These are phyloP conservation scores for Limenitis camilla DNA, from an alignment of 2,888 invertebrate species.

Conservation along the genomic window DNA sequence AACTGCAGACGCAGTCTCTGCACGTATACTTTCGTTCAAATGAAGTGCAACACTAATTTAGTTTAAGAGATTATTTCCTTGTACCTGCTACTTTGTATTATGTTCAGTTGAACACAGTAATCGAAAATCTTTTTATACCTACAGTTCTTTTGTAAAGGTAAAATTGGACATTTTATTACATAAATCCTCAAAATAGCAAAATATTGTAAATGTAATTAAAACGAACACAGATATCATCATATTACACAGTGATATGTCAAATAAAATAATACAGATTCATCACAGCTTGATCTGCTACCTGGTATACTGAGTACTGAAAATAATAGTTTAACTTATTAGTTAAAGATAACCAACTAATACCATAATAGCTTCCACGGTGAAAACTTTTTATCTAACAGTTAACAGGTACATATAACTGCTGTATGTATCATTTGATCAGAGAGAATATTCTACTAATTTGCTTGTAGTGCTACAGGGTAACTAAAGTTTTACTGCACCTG, in stretches of 20 bases:
- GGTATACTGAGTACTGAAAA: too few relatives aligned
- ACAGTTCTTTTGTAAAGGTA: constrained; percentile 35
- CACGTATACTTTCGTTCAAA: constrained; percentile 48
- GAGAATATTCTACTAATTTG: constrained; percentile 46
- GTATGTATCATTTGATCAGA: neutral
- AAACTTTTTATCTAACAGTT: neutral
- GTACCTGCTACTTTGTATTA: constrained; percentile 48
- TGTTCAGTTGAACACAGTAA: constrained; percentile 43
- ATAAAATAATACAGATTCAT: too few relatives aligned
- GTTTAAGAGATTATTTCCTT: constrained; percentile 62
- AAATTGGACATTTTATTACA: too few relatives aligned
- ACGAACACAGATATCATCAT: too few relatives aligned
- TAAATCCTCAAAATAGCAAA: too few relatives aligned
- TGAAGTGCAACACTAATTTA: constrained; percentile 61
- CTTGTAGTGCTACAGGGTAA: constrained; percentile 30
- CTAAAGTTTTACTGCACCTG: constrained; percentile 11
- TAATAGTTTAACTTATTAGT: too few relatives aligned
- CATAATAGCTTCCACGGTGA: too few relatives aligned
- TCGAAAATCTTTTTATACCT: constrained; percentile 49
- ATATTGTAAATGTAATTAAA: too few relatives aligned
- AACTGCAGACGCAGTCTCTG: constrained; percentile 33
- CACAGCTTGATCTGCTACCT: too few relatives aligned
- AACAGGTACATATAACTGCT: neutral
- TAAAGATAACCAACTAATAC: too few relatives aligned
- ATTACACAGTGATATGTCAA: too few relatives aligned